Base-by-base conservation (phyloP, 2,888 invertebrate genomes). In the Linnaemya vulpina region DNA sequence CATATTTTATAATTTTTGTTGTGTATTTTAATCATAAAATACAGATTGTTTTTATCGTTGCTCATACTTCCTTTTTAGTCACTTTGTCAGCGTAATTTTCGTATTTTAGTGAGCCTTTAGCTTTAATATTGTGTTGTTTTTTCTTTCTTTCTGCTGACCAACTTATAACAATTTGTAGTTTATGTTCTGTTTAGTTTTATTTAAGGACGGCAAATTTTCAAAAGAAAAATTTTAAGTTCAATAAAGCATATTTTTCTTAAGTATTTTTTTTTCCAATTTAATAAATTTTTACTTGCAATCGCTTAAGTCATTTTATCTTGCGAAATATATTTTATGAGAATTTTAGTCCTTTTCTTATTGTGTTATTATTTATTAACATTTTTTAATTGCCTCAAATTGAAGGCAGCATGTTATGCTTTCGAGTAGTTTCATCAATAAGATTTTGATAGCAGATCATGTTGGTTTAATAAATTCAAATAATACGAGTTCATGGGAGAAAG, bases 1-100 rank as follows among this genome's bases (percentile, higher is more conserved):
- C 76, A 83, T 83, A 83, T 86, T 86, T 86, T 83, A 83, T 83
- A 83, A 83, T 80, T 80, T 80, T 74, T 78, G 84, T 58, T 85
- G 81, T 60, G 79, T 71, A 80, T 82, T 82, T 85, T 79, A 82
- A 85, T 85, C 85, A 85, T 85, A 82, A 85, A 85, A 85, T 79
- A 85, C 85, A 85, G 82, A 78, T 82, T 85, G 46, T 79, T 73
- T 83, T 79, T 67, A 76, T 84, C 65, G 63, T 35, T 76, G 60
- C 67, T 68, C 51, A 46, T 65, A 55, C 74, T 63, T 78, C 68
- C 46, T 78, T 75, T 78, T 74, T 68, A 43, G 71, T 40, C 85
- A 82, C 82, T 82, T 85, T 85, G 82, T 85, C 85, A 85, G 82
- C 85, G 78, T 82, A 85, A 85, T 79, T 82, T 82, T 76, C 71